phyloP scores from a whole-genome alignment of 2,888 invertebrate genomes.

The Dendrolimus pini region DNA sequence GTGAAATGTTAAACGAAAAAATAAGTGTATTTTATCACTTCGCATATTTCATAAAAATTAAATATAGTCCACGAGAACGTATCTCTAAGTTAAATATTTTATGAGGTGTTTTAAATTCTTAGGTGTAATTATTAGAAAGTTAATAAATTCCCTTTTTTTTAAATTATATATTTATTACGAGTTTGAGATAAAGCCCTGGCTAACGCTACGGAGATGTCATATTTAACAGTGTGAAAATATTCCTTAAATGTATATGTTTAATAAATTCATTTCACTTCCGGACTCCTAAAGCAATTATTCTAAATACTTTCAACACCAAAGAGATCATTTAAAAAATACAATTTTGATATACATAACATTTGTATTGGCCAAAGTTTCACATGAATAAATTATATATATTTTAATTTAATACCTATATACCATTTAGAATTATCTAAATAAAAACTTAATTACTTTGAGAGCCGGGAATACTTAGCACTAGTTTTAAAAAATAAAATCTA shows the following conservation, averaged over 20 bases:
- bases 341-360: conserved; percentile 69
- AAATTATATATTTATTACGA: too few relatives aligned
- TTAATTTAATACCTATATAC: conserved; percentile 36
- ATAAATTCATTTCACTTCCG: conserved; percentile 73
- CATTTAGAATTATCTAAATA: conserved; percentile 55
- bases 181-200: too few relatives aligned
- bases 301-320: conserved; percentile 63
- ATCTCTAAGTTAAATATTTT: too few relatives aligned
- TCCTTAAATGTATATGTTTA: conserved; percentile 63
- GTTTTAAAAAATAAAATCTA: conserved; percentile 44
- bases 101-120: too few relatives aligned
- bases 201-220: conserved; percentile 41
- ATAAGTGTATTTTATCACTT: too few relatives aligned
- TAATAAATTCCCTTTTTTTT: too few relatives aligned
- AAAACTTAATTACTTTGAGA: conserved; percentile 74
- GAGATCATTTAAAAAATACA: conserved; percentile 76
- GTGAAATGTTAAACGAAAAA: too few relatives aligned
- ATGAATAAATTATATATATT: conserved; percentile 56
- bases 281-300: conserved; percentile 74
- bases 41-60: too few relatives aligned
- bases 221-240: conserved; percentile 74
- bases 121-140: too few relatives aligned
- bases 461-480: conserved; percentile 71
- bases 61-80: too few relatives aligned
- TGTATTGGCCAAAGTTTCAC: conserved; percentile 69